Conservation (phyloP, 2,888 invertebrate genomes). For the Ectobius pallidus region DNA sequence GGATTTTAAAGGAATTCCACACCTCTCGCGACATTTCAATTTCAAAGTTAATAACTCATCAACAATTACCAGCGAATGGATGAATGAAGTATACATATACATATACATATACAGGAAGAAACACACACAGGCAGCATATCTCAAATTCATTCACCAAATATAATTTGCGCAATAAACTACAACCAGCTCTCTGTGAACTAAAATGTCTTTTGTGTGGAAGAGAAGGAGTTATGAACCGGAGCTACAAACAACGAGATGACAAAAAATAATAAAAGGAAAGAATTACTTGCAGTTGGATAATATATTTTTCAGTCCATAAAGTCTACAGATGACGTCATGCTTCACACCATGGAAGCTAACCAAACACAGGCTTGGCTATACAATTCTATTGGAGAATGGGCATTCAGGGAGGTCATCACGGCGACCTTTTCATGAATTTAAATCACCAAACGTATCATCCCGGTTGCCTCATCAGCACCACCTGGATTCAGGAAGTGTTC, state of each 20-base stretch:
- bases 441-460: neutral
- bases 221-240: neutral
- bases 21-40: no score
- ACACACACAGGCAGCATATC: no score
- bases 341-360: neutral
- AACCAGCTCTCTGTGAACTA: no score
- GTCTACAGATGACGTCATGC: neutral
- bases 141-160: no score
- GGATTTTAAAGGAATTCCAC: no score
- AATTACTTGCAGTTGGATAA: neutral
- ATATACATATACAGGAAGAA: no score
- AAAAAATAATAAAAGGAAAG: neutral
- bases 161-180: no score
- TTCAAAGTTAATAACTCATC: no score
- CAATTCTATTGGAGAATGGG: neutral
- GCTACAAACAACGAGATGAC: neutral
- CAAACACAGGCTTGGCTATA: neutral
- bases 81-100: no score
- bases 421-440: slow-evolving; percentile 20
- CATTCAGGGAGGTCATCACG: neutral
- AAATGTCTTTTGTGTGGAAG: neutral
- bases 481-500: neutral
- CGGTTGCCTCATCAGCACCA: neutral
- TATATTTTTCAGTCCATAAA: neutral
- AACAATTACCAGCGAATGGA: no score